These are phyloP conservation scores for Cephus spinipes DNA, from an alignment of 2,888 invertebrate genomes.

Conservation along the genomic window DNA sequence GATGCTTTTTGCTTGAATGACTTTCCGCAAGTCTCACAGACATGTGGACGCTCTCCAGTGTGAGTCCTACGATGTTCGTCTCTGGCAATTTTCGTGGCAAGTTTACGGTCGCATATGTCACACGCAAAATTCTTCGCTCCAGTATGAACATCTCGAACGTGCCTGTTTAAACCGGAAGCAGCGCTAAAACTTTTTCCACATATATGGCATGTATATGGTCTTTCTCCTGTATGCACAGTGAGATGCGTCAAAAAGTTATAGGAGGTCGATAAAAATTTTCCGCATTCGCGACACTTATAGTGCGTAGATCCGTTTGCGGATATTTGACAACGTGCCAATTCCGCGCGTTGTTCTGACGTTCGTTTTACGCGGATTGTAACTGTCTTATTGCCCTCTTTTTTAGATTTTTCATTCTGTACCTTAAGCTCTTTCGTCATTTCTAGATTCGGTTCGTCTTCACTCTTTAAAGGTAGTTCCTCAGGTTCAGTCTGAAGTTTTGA, in stretches of 20 bases:
- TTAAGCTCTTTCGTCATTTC: not conserved
- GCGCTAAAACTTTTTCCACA: conserved; percentile 59
- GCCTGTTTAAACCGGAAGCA: conserved; percentile 52
- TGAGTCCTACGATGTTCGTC: conserved; percentile 60
- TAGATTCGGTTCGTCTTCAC: not conserved
- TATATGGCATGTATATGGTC: conserved; percentile 47
- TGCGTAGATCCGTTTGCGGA: conserved; percentile 67
- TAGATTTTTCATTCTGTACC: not conserved
- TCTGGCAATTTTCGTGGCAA: conserved; percentile 48
- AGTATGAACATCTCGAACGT: conserved; percentile 52
- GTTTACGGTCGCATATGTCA: conserved; percentile 49
- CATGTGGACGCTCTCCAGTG: conserved; percentile 45
- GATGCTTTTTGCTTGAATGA: conserved; percentile 66
- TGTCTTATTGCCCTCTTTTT: not conserved
- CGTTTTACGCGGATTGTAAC: not conserved
- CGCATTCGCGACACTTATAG: conserved; percentile 71
- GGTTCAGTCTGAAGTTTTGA: not conserved
- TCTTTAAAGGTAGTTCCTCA: not conserved
- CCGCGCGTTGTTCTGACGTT: not conserved
- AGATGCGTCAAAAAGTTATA: conserved; percentile 64
- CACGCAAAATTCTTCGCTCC: conserved; percentile 51
- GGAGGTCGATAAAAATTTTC: conserved; percentile 71
- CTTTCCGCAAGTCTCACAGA: conserved; percentile 67
- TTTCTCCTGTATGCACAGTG: conserved; percentile 48
- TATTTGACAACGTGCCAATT: conserved; percentile 28